Conservation (phyloP, 2,888 invertebrate genomes). For the Leucophenga montana region DNA sequence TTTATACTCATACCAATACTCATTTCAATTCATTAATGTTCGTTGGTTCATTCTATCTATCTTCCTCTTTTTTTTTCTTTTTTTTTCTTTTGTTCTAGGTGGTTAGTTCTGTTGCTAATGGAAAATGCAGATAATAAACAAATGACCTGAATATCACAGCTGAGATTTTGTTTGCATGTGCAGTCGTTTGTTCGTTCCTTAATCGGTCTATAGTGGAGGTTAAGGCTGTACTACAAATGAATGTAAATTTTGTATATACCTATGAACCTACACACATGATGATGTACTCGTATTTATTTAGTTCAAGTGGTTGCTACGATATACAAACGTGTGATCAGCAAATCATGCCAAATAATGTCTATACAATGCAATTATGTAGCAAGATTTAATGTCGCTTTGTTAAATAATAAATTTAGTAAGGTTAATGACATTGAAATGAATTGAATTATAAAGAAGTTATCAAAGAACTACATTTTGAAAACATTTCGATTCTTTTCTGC, state of each 20-base stretch:
- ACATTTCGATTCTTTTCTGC: no score
- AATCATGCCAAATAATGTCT: no score
- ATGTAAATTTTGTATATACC: background rate
- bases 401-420: no score
- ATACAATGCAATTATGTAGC: no score
- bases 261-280: no score
- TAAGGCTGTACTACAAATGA: conserved; percentile 5
- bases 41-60: conserved; percentile 34
- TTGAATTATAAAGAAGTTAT: no score
- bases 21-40: conserved; percentile 17
- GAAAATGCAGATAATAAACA: conserved; percentile 36
- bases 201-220: conserved; percentile 1
- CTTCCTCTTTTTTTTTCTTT: conserved; percentile 2
- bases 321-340: no score
- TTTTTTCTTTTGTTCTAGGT: conserved; percentile 5
- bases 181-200: background rate
- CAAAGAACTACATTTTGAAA: no score
- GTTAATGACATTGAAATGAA: no score
- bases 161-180: conserved; percentile 1
- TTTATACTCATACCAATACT: background rate
- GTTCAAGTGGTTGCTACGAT: no score
- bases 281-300: no score
- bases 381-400: no score
- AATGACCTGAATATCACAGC: conserved; percentile 46
- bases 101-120: conserved; percentile 22